Conservation (phyloP, 2,113 vertebrate species). For the Danionella cerebrum region DNA sequence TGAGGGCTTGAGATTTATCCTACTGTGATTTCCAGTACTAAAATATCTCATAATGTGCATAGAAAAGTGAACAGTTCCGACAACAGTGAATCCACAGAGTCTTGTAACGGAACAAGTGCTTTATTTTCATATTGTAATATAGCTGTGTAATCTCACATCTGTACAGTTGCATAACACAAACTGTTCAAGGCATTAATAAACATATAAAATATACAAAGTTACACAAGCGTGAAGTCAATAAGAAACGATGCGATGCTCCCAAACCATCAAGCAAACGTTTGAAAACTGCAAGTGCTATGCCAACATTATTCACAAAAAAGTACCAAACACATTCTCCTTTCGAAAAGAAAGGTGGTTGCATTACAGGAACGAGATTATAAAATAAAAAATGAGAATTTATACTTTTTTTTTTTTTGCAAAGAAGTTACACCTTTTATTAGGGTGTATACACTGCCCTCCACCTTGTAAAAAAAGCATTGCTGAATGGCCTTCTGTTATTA, state of each 20-base stretch:
- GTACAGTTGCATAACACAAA: conserved; percentile 94
- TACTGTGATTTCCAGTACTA: too few relatives aligned
- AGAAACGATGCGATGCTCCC: conserved; percentile 74
- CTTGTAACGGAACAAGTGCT: conserved; percentile 80
- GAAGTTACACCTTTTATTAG: conserved; percentile 58
- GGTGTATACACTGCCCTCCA: conserved; percentile 51
- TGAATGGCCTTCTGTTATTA: too few relatives aligned
- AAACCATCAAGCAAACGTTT: conserved; percentile 74
- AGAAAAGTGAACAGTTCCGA: neutral
- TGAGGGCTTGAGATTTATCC: too few relatives aligned
- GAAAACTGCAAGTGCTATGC: conserved; percentile 82
- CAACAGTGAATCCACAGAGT: neutral
- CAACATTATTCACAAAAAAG: conserved; percentile 93
- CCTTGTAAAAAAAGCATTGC: conserved; percentile 33
- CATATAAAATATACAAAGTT: conserved; percentile 84
- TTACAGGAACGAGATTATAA: conserved; percentile 74
- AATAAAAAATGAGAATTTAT: conserved; percentile 62
- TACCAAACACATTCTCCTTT: conserved; percentile 85
- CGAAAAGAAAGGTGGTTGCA: conserved; percentile 89
- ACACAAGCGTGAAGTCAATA: conserved; percentile 70
- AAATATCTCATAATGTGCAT: too few relatives aligned
- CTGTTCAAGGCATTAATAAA: conserved; percentile 75
- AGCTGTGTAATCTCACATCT: conserved; percentile 96
- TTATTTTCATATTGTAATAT: conserved; percentile 91
- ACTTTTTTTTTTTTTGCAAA: conserved; percentile 72